Percentiles rank a stretch among this genome's conserved stretches.
phyloP scores from a whole-genome alignment of 64 coral and sea anemone species.

The Anthopleura sola region DNA sequence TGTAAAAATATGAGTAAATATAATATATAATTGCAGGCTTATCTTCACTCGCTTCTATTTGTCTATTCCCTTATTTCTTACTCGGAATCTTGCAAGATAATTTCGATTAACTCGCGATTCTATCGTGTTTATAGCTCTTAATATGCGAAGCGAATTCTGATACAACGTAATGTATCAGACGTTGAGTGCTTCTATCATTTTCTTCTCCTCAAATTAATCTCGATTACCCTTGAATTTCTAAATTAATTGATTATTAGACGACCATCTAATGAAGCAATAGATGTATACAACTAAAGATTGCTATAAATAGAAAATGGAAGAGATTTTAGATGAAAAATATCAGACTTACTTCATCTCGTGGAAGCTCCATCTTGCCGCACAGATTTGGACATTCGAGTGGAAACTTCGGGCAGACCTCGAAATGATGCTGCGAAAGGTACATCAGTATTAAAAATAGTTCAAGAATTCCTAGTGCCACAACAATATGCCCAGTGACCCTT shows the following conservation, averaged over 20 bases:
- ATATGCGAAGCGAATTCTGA: background rate
- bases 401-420: slow-evolving; percentile 44
- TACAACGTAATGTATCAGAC: too few relatives aligned
- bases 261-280: too few relatives aligned
- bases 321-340: background rate
- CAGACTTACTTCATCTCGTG: slow-evolving; percentile 35
- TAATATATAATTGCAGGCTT: too few relatives aligned
- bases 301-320: background rate
- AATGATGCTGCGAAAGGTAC: slow-evolving; percentile 34
- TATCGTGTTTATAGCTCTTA: background rate
- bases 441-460: background rate
- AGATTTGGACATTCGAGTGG: slow-evolving; percentile 57
- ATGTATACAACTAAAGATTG: background rate
- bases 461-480: background rate
- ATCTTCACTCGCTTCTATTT: too few relatives aligned
- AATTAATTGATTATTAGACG: too few relatives aligned
- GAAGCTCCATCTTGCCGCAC: slow-evolving; percentile 55
- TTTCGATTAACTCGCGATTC: too few relatives aligned
- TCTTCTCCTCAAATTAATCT: too few relatives aligned
- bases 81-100: too few relatives aligned
- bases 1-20: too few relatives aligned
- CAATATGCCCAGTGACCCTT: slow-evolving; percentile 1
- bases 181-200: background rate
- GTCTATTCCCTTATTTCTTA: too few relatives aligned
- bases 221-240: too few relatives aligned